Percentiles rank a stretch among this genome's conserved stretches.
phyloP scores from a whole-genome alignment of 2,113 vertebrate genomes.

The mouse (Mus musculus) region GRCm39 chr12:111998001-111998500 shows the following conservation, averaged over 20 bases:
- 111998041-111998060: neutral
- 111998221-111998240: neutral
- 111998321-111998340: neutral
- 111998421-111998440: neutral
- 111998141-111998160: neutral
- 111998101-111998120: neutral
- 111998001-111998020: neutral
- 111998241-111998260: neutral
- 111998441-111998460: neutral
- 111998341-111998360: neutral
- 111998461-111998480: neutral
- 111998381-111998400: neutral
- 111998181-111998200: neutral
- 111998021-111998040: neutral
- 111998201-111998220: neutral
- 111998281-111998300: neutral
- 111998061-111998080: neutral
- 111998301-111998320: neutral
- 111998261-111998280: neutral
- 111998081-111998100: fast-evolving
- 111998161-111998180: fast-evolving
- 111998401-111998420: neutral
- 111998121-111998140: neutral
- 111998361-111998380: neutral
- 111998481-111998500: neutral